These are phyloP conservation scores for Sarcophilus harrisii DNA, from an alignment of 2,797 vertebrate genomes.

Conservation along the genomic window DNA sequence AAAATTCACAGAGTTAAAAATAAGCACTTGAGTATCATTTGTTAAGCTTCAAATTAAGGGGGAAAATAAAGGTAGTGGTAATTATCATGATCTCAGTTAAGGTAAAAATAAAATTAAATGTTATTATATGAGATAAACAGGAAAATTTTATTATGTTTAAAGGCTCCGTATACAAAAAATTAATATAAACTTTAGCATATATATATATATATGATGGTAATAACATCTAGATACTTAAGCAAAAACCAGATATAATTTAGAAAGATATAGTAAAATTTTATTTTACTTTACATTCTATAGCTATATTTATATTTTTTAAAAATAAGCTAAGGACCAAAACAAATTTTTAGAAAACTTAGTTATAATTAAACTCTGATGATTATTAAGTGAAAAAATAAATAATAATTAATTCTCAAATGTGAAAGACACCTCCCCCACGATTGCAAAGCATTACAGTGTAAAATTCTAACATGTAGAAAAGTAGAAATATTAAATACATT, in stretches of 20 bases:
- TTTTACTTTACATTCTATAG: not conserved
- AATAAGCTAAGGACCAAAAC: not conserved
- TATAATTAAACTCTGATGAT: not conserved
- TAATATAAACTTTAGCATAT: not conserved
- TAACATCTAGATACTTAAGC: not conserved
- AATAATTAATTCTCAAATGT: not conserved
- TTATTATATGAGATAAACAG: not conserved
- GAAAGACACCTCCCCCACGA: not conserved
- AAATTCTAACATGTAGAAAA: not conserved
- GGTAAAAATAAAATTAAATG: not conserved
- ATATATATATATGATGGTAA: not conserved
- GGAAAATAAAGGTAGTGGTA: not conserved
- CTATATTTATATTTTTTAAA: not conserved
- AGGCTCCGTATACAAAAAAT: not conserved
- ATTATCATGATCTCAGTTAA: not conserved
- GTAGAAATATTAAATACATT: not conserved
- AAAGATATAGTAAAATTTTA: not conserved
- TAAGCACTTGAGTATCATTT: not conserved
- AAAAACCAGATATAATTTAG: not conserved
- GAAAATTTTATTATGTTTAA: not conserved
- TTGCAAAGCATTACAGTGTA: not conserved
- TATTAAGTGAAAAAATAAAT: not conserved
- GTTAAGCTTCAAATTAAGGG: not conserved
- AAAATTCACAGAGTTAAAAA: not conserved
- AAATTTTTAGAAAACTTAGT: not conserved